Evolutionary conservation across 2,888 invertebrate species (phyloP), one percentile per base, ranked within the genome.

Genomic region (Litoditis marina): DNA sequence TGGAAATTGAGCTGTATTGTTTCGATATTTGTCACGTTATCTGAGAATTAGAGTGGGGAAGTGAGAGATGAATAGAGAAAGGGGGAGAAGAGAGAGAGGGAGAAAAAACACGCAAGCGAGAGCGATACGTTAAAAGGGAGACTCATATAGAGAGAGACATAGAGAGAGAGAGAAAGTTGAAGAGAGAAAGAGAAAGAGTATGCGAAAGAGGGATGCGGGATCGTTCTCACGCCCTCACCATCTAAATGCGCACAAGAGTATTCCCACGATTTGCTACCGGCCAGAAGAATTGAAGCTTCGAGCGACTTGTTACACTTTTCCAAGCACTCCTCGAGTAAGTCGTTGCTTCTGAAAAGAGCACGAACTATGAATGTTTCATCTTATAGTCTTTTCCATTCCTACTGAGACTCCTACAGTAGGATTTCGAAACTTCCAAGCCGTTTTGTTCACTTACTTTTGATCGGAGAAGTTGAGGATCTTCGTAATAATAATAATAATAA

Each of bases 271-370:
- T 65, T 50, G 34, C 66, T 66, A 6, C 70, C 73, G 5, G 70
- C 70, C 57, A 73, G 44, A 27, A 73, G 62, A 13, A 70, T 70
- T 0, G 69, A 62, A 5, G 62, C 68, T 59, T 73, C 73, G 42
- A 66, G 66, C 8, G 73, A 73, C 25, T 68, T 65, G 54, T 73
- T 73, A 46, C 73, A 73, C 32, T 58, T 51, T 2, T 50, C 47
- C 4, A 73, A 56, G 31, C 73, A 73, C 16, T 57, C 57, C 52
- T 69, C 70, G 27, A 73, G 19, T 19, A 68, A 49, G 2, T 60
- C 46, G 31, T 73, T 73, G 56, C 68, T 68, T 54, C 73, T 73
- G 65, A 63, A 66, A 59, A 16, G 19, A 27, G n/a, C n/a, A n/a
- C n/a, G n/a, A n/a, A n/a, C n/a, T n/a, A 16, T 16, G 16, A 36